Evolutionary conservation across 2,113 vertebrate species (phyloP).

Genomic region (Prunella himalayana): DNA sequence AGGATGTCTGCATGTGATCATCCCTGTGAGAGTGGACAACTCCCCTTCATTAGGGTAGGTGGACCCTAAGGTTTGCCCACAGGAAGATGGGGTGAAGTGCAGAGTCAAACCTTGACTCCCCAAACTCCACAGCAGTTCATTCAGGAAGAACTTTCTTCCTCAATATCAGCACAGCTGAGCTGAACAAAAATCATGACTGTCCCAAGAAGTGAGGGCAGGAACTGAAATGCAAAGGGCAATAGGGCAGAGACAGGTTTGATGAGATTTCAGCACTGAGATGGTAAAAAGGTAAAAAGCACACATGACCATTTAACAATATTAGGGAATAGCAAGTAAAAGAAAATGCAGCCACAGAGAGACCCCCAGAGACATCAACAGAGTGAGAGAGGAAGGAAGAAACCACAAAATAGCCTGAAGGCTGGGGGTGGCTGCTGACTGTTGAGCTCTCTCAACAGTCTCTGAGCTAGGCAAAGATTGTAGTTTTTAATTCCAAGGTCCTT

Average conservation of each 20-base stretch:
- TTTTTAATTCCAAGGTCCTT: background rate
- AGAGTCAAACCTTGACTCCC: background rate
- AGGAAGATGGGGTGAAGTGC: background rate
- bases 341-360: background rate
- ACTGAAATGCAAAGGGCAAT: background rate
- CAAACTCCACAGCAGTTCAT: background rate
- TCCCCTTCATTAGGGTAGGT: fast-evolving
- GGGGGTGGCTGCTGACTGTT: background rate
- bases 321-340: background rate
- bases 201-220: background rate
- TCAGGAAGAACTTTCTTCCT: background rate
- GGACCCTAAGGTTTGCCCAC: background rate
- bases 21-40: background rate
- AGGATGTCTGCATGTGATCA: background rate
- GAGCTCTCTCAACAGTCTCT: background rate
- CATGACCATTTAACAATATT: background rate
- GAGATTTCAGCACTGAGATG: background rate
- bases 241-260: background rate
- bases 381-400: background rate
- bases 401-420: background rate
- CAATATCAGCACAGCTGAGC: background rate
- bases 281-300: background rate
- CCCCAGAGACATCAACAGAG: background rate
- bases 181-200: background rate
- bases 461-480: background rate